Evolutionary conservation across 2,797 vertebrate genomes (phyloP).

Genomic region (Coendou prehensilis): DNA sequence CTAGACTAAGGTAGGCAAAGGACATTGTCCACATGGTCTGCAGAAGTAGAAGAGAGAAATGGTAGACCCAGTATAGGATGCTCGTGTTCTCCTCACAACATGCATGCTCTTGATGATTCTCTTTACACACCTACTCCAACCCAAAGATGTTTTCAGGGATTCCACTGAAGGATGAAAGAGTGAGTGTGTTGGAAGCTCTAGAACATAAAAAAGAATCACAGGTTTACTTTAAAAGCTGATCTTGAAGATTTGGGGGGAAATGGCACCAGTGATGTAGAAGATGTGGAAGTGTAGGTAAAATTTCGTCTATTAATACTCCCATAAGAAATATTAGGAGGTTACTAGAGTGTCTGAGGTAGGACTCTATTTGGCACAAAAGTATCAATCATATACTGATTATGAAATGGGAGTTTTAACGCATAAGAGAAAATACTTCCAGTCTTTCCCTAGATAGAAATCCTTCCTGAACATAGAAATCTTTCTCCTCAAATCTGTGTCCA

Average conservation of each 20-base stretch:
- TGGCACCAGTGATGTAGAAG: background rate
- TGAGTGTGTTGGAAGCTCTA: background rate
- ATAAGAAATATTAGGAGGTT: background rate
- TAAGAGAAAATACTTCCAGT: background rate
- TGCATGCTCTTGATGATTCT: background rate
- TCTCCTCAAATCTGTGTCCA: background rate
- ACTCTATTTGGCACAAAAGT: background rate
- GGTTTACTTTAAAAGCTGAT: background rate
- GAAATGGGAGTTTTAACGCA: constrained; percentile 12
- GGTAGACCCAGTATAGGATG: background rate
- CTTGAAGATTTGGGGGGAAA: background rate
- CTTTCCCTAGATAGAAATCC: constrained; percentile 13
- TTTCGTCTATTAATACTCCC: no score
- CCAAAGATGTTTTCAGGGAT: background rate
- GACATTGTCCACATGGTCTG: background rate
- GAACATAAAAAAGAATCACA: background rate
- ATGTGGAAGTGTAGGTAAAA: background rate
- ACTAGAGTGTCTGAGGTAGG: background rate
- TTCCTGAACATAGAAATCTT: background rate
- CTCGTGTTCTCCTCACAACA: background rate
- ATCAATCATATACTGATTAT: background rate
- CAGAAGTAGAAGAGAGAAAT: background rate
- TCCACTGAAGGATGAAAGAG: background rate
- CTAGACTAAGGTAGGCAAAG: no score
- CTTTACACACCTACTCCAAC: background rate